These are phyloP conservation scores for Drosophila picticornis DNA, from an alignment of 2,888 invertebrate species.

Conservation along the genomic window DNA sequence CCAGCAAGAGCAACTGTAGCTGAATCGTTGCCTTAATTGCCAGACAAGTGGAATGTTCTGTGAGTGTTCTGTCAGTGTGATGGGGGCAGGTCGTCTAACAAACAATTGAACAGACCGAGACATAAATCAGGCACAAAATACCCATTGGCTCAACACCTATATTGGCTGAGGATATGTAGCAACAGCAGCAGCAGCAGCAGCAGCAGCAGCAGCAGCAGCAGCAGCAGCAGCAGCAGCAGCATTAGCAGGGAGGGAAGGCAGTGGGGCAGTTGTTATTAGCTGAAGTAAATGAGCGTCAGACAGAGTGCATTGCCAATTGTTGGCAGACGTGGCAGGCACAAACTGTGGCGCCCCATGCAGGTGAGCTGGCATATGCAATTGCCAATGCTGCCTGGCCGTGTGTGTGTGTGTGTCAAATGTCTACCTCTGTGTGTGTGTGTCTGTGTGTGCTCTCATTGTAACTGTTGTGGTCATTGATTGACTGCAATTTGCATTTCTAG, in stretches of 20 bases:
- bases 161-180: constrained; percentile 1
- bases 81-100: constrained; percentile 26
- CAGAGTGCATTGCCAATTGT: constrained; percentile 32
- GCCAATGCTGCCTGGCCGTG: constrained; percentile 10
- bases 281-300: constrained; percentile 36
- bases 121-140: constrained; percentile 62
- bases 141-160: constrained; percentile 64
- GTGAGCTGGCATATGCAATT: constrained; percentile 40
- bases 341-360: constrained; percentile 4
- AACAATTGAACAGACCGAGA: constrained; percentile 55
- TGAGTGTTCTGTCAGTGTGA: constrained; percentile 8
- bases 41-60: constrained; percentile 47
- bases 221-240: neutral
- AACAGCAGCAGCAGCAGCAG: neutral
- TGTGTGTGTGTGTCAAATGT: neutral
- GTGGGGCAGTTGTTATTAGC: constrained; percentile 8
- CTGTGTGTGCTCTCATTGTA: constrained; percentile 26
- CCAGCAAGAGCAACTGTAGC: constrained; percentile 2
- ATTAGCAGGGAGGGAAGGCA: neutral
- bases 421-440: constrained; percentile 2
- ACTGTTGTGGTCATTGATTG: constrained; percentile 55
- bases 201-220: neutral
- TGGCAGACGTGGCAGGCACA: constrained; percentile 16
- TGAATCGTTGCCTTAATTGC: constrained; percentile 55
- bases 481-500: constrained; percentile 66